These are phyloP conservation scores for Glaucidium brasilianum DNA, from an alignment of 2,113 vertebrate species.

Conservation along the genomic window DNA sequence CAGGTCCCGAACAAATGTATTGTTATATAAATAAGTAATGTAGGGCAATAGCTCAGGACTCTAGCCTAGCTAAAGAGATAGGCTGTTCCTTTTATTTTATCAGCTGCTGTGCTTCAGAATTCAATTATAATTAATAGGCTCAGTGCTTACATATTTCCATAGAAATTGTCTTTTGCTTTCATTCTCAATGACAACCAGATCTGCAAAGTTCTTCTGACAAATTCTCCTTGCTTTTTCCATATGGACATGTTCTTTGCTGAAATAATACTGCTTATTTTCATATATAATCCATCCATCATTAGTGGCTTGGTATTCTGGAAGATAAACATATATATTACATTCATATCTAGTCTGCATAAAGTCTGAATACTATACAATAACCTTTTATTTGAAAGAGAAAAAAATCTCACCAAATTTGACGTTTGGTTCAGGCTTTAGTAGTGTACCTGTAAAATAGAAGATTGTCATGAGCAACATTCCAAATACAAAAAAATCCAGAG, in stretches of 20 bases:
- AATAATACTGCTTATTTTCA: conserved; percentile 85
- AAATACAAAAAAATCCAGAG: not conserved
- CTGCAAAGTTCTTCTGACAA: conserved; percentile 86
- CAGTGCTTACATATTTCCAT: conserved; percentile 82
- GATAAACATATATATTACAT: not conserved
- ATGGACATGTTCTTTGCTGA: conserved; percentile 74
- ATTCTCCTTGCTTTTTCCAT: conserved; percentile 82
- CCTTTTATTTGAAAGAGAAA: not conserved
- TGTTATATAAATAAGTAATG: not conserved
- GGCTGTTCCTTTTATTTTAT: not conserved
- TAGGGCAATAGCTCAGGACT: not conserved
- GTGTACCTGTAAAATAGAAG: not conserved
- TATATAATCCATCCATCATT: conserved; percentile 86
- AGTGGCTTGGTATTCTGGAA: conserved; percentile 78
- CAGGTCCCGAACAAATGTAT: not conserved
- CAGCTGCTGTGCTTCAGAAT: not conserved
- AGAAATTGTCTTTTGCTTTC: conserved; percentile 87
- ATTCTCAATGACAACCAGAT: conserved; percentile 82
- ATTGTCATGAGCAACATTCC: not conserved
- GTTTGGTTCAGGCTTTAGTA: conserved; percentile 10
- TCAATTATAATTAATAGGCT: not conserved
- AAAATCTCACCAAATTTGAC: not conserved
- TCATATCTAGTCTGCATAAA: not conserved
- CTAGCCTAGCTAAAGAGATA: not conserved
- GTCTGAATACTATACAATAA: not conserved